Base-by-base conservation (phyloP, 2,888 invertebrate species). In the Dichetophora obliterata region DNA sequence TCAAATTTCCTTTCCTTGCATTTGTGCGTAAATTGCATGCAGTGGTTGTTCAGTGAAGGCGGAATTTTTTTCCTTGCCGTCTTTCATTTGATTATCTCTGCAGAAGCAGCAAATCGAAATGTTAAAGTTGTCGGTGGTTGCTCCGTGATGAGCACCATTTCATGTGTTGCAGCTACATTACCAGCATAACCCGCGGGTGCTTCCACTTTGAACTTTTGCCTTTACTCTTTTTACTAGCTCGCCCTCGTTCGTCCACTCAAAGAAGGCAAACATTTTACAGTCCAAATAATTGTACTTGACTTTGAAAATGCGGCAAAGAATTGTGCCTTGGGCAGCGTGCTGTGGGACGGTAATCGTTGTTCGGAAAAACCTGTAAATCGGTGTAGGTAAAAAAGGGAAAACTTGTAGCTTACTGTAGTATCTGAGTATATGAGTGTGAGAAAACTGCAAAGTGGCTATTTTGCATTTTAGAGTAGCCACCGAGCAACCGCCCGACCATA, bases 391-490 rank as follows among this genome's bases (percentile, higher is more conserved):
- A 43, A 48, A 31, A 57, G 71, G 19, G 11, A 57, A 59, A 57
- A 65, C 43, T 68, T 27, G 68, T 50, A 71, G 71, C 37, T 59
- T 54, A 68, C 57, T 37, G 19, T 54, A 57, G 74, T 75, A 48
- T 76, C 81, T 71, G 80, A 80, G 43, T 43, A 14, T 11, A 1
- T 43, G 43, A 6, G 43, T 43, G 43, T 43, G 43, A 11, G 43
- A 11, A 6, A 43, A 43, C 81, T 82, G 82, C 85, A 85, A 86
- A 85, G 83, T 85, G 85, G 85, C 85, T 85, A 85, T 85, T 85
- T 86, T 85, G 83, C 86, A 85, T 86, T 85, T 85, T 84, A 80
- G 78, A 84, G 82, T 83, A 82, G 84, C 54, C 31, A 80, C 24
- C 34, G 14, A 27, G 19, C 11, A 27, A 19, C 31, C 69, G 27